A percentile compares a stretch with the other conserved stretches of the same genome.
phyloP scores from a whole-genome alignment of 2,888 invertebrate species.

The Strigamia maritima region DNA sequence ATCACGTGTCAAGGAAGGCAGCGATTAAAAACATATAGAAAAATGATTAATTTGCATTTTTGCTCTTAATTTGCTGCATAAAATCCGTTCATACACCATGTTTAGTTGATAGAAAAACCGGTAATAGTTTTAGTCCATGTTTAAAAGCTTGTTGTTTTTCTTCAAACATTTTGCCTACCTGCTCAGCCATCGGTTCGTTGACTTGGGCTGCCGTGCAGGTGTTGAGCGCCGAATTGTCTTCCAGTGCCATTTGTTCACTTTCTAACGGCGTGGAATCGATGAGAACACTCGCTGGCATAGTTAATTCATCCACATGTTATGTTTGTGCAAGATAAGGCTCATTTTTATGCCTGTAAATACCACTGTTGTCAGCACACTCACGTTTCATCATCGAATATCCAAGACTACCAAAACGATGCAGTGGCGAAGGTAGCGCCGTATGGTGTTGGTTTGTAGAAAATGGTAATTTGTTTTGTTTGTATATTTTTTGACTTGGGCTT shows the following conservation, averaged over 20 bases:
- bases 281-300: constrained; percentile 2
- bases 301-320: background rate
- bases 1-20: background rate
- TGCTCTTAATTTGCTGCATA: too few species aligned
- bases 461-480: background rate
- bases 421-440: background rate
- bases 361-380: background rate
- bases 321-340: background rate
- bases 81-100: too few species aligned
- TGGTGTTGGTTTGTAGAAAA: background rate
- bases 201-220: constrained; percentile 22
- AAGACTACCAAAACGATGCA: background rate
- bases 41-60: background rate
- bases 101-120: too few species aligned
- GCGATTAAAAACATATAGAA: background rate
- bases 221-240: constrained; percentile 1
- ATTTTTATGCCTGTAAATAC: background rate
- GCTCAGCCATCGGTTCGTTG: constrained; percentile 24
- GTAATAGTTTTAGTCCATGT: background rate
- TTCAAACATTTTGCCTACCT: background rate
- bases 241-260: background rate
- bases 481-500: background rate
- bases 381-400: background rate
- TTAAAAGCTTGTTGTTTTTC: background rate
- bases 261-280: background rate